These are phyloP conservation scores for Chaetophractus vellerosus DNA, from an alignment of 2,797 vertebrate species.

Conservation along the genomic window DNA sequence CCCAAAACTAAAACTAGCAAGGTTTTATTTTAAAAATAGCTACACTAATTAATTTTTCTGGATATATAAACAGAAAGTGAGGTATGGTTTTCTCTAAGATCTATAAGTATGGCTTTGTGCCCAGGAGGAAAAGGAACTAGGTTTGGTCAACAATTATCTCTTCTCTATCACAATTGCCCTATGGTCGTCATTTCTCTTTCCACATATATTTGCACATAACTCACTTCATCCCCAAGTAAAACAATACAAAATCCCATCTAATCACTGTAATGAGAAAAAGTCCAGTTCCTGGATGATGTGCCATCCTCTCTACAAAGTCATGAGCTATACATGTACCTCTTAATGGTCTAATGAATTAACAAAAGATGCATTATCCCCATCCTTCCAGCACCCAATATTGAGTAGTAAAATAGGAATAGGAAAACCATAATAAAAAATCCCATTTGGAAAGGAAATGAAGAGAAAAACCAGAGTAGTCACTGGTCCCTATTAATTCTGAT, in stretches of 20 bases:
- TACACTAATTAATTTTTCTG: slow-evolving; percentile 73
- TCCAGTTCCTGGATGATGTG: too few relatives aligned
- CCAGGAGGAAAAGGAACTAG: not conserved
- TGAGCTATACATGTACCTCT: not conserved
- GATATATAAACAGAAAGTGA: slow-evolving; percentile 30
- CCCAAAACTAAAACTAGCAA: slow-evolving; percentile 65
- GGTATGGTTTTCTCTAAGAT: slow-evolving; percentile 59
- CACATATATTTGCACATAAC: not conserved
- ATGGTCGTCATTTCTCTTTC: not conserved
- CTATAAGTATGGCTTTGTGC: not conserved
- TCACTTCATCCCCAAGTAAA: not conserved
- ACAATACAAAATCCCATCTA: not conserved
- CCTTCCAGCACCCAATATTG: not conserved
- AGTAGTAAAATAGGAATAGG: not conserved
- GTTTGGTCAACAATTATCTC: not conserved
- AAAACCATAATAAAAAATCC: not conserved
- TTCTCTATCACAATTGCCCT: not conserved
- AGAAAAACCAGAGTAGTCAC: not conserved
- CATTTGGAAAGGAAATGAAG: not conserved
- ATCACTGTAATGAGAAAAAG: not conserved
- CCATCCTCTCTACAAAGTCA: not conserved
- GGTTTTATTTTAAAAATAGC: slow-evolving; percentile 73
- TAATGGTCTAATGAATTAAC: not conserved
- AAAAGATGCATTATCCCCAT: not conserved
- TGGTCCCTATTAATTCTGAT: not conserved